Evolutionary conservation across 2,797 vertebrate species (phyloP).

Genomic region (Pampus argenteus): DNA sequence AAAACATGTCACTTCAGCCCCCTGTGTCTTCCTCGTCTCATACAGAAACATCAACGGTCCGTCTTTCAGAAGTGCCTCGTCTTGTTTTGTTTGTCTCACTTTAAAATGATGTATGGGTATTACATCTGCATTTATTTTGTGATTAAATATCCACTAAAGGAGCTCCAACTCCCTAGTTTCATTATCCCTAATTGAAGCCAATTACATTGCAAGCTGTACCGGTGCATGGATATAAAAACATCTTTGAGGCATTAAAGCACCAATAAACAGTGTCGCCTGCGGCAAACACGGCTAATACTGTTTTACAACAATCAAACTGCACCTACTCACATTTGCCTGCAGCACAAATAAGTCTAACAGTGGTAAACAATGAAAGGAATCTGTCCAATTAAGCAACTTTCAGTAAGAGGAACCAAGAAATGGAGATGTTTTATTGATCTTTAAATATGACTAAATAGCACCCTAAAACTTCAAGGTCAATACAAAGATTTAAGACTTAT

Average conservation of each 20-base stretch:
- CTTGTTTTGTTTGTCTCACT: background rate
- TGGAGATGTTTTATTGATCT: conserved; percentile 8
- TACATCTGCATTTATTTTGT: conserved; percentile 8
- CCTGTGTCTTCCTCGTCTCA: background rate
- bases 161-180: conserved; percentile 9
- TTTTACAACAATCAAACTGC: conserved; percentile 3
- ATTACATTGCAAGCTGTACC: conserved; percentile 7
- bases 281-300: background rate
- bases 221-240: conserved; percentile 7
- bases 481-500: background rate
- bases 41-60: conserved; percentile 6
- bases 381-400: background rate
- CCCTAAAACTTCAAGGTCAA: conserved; percentile 12
- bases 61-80: background rate
- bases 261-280: conserved; percentile 1
- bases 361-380: background rate
- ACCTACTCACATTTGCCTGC: background rate
- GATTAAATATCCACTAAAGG: conserved; percentile 14
- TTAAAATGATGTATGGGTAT: conserved; percentile 9
- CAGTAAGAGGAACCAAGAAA: background rate
- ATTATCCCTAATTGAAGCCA: conserved; percentile 31
- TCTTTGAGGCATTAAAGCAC: background rate
- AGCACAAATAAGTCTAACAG: conserved; percentile 1
- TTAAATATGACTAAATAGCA: background rate
- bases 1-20: conserved; percentile 26